Percentiles rank a stretch among this genome's conserved stretches.
Evolutionary conservation across 2,113 vertebrate genomes (phyloP).

Genomic region (Prolemur simus): DNA sequence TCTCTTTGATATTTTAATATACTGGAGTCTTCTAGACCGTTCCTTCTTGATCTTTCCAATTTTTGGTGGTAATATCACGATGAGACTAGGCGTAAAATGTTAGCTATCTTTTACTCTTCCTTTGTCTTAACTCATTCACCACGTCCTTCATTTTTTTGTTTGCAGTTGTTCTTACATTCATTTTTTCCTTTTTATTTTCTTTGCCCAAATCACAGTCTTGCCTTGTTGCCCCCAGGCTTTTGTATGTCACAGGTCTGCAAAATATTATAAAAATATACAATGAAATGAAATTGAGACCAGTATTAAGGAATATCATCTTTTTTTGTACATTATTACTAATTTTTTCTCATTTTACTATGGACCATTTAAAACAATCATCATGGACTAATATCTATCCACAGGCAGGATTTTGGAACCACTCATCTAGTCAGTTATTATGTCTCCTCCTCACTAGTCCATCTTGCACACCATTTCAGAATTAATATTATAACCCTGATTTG

Average conservation of each 20-base stretch:
- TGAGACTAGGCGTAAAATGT: not conserved
- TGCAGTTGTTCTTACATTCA: not conserved
- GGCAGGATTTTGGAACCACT: not conserved
- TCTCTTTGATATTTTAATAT: not conserved
- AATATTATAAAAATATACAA: not conserved
- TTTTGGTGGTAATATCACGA: not conserved
- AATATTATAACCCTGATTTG: not conserved
- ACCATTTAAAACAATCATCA: not conserved
- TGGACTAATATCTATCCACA: not conserved
- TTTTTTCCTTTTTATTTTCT: not conserved
- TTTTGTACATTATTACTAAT: not conserved
- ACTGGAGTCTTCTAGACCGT: not conserved
- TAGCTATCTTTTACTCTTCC: not conserved
- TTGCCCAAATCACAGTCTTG: not conserved
- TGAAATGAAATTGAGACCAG: not conserved
- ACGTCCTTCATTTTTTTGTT: not conserved
- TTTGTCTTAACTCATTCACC: not conserved
- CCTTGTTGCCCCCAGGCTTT: not conserved
- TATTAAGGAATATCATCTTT: not conserved
- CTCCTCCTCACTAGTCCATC: not conserved
- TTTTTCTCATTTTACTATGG: not conserved
- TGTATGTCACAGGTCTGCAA: not conserved
- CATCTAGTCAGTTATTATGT: not conserved
- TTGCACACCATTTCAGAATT: constrained; percentile 1
- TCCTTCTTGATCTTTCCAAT: not conserved